Percentiles rank a stretch among this genome's conserved stretches.
Conservation (phyloP, 2,797 vertebrate species). For the Percopsis omiscomaycus region DNA sequence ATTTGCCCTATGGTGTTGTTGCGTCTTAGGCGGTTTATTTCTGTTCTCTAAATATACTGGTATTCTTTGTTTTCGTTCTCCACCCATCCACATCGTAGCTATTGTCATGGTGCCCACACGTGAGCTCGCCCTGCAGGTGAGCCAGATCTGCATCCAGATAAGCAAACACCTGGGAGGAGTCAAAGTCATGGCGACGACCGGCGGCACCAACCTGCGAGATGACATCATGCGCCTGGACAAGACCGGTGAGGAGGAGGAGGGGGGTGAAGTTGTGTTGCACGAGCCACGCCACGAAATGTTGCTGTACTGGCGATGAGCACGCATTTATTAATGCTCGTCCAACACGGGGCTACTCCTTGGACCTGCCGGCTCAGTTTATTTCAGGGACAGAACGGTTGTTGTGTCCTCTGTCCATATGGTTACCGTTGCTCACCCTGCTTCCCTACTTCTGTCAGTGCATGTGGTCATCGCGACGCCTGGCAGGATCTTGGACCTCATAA, state of each 20-base stretch:
- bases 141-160: conserved; percentile 83
- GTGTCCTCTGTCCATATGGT: background rate
- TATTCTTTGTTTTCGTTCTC: background rate
- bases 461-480: conserved; percentile 85
- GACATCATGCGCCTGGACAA: conserved; percentile 85
- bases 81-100: conserved; percentile 50
- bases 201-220: conserved; percentile 82
- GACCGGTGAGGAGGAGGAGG: conserved; percentile 60
- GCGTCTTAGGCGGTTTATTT: background rate
- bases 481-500: conserved; percentile 82
- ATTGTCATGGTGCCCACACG: conserved; percentile 82
- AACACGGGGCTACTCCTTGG: too few species aligned
- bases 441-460: conserved; percentile 67
- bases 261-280: too few species aligned
- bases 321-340: too few species aligned
- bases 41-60: background rate
- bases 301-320: too few species aligned
- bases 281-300: too few species aligned
- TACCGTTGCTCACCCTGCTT: background rate
- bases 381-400: too few species aligned
- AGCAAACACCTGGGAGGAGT: conserved; percentile 83
- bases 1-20: too few species aligned
- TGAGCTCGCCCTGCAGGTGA: conserved; percentile 83
- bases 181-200: conserved; percentile 84
- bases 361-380: too few species aligned